Evolutionary conservation across 1,140 invertebrate genomes (phyloP).

Genomic region (Nylanderia fulva): DNA sequence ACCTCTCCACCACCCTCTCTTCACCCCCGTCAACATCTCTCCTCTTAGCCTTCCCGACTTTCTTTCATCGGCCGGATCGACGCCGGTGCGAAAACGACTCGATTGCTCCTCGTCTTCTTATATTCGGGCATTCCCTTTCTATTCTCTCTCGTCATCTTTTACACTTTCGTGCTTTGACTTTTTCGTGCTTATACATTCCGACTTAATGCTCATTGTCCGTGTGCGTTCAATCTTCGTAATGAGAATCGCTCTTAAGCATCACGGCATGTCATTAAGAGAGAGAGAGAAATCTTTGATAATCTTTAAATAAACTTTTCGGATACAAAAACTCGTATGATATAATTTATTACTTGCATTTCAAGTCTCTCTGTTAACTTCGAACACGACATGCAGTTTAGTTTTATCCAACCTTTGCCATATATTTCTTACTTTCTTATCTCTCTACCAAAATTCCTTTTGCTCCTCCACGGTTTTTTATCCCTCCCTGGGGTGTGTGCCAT

Average conservation of each 20-base stretch:
- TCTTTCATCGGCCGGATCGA: conserved; percentile 47
- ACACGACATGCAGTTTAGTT: background rate
- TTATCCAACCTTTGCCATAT: background rate
- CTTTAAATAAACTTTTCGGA: background rate
- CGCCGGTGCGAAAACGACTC: conserved; percentile 64
- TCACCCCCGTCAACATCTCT: background rate
- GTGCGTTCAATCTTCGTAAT: conserved; percentile 76
- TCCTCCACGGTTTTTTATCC: conserved; percentile 29
- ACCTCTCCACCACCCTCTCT: conserved; percentile 39
- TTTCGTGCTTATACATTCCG: conserved; percentile 51
- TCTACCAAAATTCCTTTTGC: conserved; percentile 27
- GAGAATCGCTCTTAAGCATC: conserved; percentile 58
- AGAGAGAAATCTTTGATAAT: too few relatives aligned
- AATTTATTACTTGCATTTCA: too few relatives aligned
- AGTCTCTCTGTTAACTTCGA: background rate
- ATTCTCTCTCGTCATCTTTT: conserved; percentile 12
- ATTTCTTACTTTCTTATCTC: conserved; percentile 8
- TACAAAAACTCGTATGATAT: too few relatives aligned
- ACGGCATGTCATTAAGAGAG: background rate
- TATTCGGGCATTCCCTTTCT: conserved; percentile 21
- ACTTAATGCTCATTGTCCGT: conserved; percentile 54
- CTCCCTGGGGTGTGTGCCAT: conserved; percentile 2
- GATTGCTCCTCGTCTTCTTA: conserved; percentile 71
- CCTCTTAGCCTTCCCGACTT: conserved; percentile 44
- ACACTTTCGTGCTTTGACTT: conserved; percentile 20